Evolutionary conservation across 2,888 invertebrate genomes (phyloP), one percentile per base, ranked within the genome.

Genomic region (Drosophila merina): DNA sequence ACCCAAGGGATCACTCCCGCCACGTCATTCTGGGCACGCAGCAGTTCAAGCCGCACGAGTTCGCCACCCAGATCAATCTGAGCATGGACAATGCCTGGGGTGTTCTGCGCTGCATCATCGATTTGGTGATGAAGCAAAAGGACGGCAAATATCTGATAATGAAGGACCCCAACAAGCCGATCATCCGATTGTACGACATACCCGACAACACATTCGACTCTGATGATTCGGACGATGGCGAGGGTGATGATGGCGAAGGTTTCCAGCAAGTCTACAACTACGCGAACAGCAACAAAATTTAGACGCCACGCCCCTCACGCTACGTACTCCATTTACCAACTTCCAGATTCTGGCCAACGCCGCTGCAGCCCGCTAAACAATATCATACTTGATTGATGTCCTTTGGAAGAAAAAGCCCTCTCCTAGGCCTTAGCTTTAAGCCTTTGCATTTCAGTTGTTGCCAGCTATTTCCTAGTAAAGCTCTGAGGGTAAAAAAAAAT

Each of bases 31-130:
- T 99, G 77, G 99, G 98, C 72, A 98, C 98, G 31, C 99, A 99
- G 92, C 99, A 99, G 92, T 99, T 98, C 93, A 98, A 98, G 91
- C 99, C 99, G 9, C 96, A 96, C 90, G 99, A 99, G 93, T 99
- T 99, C 92, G 99, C 99, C 8, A 97, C 97, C 20, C 99, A 99
- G 92, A 99, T 99, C 90, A 99, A 98, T 92, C 93, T 99, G 88
- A 99, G 98, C 91, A 98, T 99, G 98, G 99, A 99, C 92, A 99
- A 99, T 92, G 98, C 98, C 3, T 99, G 99, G 99, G 99, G 98
- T 76, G 97, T 99, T 71, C 93, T 99, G 72, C 94, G 99, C 10
- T 99, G 98, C 92, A 98, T 99, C 89, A 96, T 99, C 87, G 99
- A 99, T 89, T 96, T 98, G 75, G 97, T 98, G 86, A 97, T 98